Base-by-base conservation (phyloP, 2,113 vertebrate species). In the Butorides virescens region DNA sequence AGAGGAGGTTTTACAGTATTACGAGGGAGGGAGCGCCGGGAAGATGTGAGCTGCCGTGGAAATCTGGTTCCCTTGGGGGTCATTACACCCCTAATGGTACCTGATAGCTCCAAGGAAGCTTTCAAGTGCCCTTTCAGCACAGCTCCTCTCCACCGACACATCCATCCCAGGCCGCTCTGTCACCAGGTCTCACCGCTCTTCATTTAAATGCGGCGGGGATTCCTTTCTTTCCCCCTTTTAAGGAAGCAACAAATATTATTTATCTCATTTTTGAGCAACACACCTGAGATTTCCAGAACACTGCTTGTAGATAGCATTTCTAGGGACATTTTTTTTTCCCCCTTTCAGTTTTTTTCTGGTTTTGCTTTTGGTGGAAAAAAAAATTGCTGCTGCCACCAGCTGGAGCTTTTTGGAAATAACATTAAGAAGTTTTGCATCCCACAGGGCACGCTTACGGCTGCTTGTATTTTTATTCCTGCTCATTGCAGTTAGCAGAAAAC, bases 311-410 rank as follows among this genome's bases (percentile, higher is more conserved):
- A 11, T 67, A 46, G 25, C 1, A 34, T 75, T 83, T 67, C 78
- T 17, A 56, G 16, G 32, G 37, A 9, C 22, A 32, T 74, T 37
- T 42, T 16, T 47, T n/a, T 15, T 62, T 36, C 15, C 13, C 4
- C 7, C 17, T 68, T 55, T 74, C 10, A 26, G 3, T 80, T 93
- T 66, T 62, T n/a, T n/a, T n/a, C n/a, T n/a, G n/a, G 20, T 4
- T 58, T n/a, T 15, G 18, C 15, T 76, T 79, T 20, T 3, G 53
- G 15, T 6, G 11, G 77, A 80, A 79, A 86, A 79, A 86, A 71
- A 74, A 92, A 74, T 67, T 96, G 14, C 68, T 97, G 90, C 96
- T 98, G 97, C 98, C 97, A 94, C 92, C 97, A 88, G 80, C 97
- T 97, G 98, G 96, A 65, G 10, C 3, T 50, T 92, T 87, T 62